Evolutionary conservation across 2,113 vertebrate species (phyloP), one percentile per base, ranked within the genome.

Genomic region (Pachyramphus minor): DNA sequence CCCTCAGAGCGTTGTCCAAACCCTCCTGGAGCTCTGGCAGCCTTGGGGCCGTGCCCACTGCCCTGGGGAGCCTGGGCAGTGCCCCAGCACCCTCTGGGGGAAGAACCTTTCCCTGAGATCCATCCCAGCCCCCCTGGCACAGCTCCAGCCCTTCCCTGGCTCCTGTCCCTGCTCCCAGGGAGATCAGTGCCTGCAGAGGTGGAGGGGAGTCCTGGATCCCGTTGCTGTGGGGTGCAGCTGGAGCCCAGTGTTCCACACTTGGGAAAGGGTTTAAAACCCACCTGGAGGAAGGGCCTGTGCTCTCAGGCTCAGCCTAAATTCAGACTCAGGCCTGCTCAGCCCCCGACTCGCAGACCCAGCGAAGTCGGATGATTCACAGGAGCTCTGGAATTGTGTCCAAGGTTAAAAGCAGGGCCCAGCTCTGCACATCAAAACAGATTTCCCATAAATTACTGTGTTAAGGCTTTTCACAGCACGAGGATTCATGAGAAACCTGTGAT

Each of bases 371-470:
- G 60, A 50, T 84, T 82, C 78, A n/a, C 77, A 75, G 77, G 64
- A 92, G 68, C 80, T 87, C 23, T 62, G 69, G 73, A 17, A 33
- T 41, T 18, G 64, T 37, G 55, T 66, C n/a, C 80, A 49, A 81
- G 91, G 73, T 24, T 17, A 50, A 47, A 81, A 79, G 1, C 1
- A 2, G 14, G 56, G 79, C 55, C 56, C 72, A 86, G 66, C 53
- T 30, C 73, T 74, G 83, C 92, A 89, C 86, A 93, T 69, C 89
- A 86, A 71, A 95, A 77, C 79, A 91, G 63, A 92, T 87, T 96
- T 45, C 69, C 84, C 93, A 87, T 69, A 87, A 95, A 92, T 95
- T 47, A 78, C 89, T 16, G 11, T 4, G 25, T 44, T 47, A 56
- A 76, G 28, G 33, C 58, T 87, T 87, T 90, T 55, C 35, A 49